These are phyloP conservation scores for Eurytoma californica DNA, from an alignment of 2,888 invertebrate genomes.

Conservation along the genomic window DNA sequence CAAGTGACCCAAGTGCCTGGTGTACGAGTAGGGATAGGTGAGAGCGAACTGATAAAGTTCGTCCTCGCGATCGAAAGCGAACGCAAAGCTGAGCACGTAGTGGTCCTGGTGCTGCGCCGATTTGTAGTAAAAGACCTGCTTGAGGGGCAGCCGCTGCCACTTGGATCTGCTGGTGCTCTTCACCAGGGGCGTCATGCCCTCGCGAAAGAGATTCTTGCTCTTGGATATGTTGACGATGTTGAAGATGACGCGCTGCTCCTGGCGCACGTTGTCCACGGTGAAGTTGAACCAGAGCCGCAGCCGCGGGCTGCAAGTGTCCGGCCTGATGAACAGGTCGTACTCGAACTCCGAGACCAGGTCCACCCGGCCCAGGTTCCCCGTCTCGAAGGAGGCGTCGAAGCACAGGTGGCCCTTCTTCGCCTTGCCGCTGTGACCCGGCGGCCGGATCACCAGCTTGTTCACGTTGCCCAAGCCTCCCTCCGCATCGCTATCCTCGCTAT, in stretches of 20 bases:
- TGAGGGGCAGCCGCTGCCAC: conserved; percentile 82
- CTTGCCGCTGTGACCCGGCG: conserved; percentile 94
- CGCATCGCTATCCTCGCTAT: conserved; percentile 93
- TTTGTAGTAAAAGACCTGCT: conserved; percentile 90
- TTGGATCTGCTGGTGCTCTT: conserved; percentile 92
- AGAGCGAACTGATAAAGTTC: conserved; percentile 97
- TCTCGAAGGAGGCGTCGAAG: conserved; percentile 98
- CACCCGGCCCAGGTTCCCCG: conserved; percentile 96
- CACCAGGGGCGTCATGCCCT: conserved; percentile 95
- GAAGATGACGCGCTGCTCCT: conserved; percentile 96
- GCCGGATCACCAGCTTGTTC: conserved; percentile 89
- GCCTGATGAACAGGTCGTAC: conserved; percentile 96
- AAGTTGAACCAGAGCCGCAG: conserved; percentile 98
- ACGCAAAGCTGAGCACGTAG: conserved; percentile 94
- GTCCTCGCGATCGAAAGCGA: conserved; percentile 95
- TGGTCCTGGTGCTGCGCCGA: conserved; percentile 92
- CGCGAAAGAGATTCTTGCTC: conserved; percentile 89
- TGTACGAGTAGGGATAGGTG: conserved; percentile 96
- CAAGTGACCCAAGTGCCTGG: conserved; percentile 90
- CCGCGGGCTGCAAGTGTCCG: conserved; percentile 96
- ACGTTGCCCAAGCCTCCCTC: conserved; percentile 96
- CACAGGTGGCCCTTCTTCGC: conserved; percentile 97
- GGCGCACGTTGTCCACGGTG: conserved; percentile 95
- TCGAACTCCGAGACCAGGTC: conserved; percentile 95
- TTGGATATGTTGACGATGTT: conserved; percentile 98